phyloP scores from a whole-genome alignment of 2,113 vertebrate species.

The Catharus bicknelli region DNA sequence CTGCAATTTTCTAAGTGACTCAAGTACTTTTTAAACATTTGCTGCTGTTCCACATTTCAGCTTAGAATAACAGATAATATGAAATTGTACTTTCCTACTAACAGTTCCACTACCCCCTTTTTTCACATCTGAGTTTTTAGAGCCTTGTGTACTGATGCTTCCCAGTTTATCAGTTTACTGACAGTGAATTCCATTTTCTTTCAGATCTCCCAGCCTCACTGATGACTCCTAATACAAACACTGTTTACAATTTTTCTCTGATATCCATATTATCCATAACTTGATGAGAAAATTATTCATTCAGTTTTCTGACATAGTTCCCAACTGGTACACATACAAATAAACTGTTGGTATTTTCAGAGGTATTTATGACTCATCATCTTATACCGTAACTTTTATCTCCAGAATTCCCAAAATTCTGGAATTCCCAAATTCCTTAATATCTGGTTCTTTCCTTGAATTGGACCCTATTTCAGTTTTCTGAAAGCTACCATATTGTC shows the following conservation, averaged over 20 bases:
- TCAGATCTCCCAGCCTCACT: neutral
- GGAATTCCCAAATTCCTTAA: neutral
- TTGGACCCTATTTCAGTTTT: neutral
- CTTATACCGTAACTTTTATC: neutral
- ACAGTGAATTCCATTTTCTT: neutral
- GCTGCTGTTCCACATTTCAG: neutral
- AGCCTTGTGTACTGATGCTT: neutral
- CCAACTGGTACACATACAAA: neutral
- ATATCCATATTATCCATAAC: neutral
- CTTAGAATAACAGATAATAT: neutral
- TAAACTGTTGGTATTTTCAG: neutral
- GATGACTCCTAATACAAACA: neutral
- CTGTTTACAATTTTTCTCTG: neutral
- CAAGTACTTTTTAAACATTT: neutral
- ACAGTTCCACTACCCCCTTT: rapidly evolving
- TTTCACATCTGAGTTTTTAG: neutral
- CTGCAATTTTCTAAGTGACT: neutral
- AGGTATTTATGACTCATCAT: neutral
- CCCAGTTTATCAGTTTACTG: neutral
- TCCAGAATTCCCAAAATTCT: neutral
- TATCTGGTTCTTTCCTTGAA: neutral
- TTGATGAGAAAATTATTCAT: neutral
- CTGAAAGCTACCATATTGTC: neutral
- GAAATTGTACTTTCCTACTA: neutral
- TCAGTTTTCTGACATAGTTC: neutral